These are phyloP conservation scores for Cryptoprocta ferox DNA, from an alignment of 2,797 vertebrate species.

Conservation along the genomic window DNA sequence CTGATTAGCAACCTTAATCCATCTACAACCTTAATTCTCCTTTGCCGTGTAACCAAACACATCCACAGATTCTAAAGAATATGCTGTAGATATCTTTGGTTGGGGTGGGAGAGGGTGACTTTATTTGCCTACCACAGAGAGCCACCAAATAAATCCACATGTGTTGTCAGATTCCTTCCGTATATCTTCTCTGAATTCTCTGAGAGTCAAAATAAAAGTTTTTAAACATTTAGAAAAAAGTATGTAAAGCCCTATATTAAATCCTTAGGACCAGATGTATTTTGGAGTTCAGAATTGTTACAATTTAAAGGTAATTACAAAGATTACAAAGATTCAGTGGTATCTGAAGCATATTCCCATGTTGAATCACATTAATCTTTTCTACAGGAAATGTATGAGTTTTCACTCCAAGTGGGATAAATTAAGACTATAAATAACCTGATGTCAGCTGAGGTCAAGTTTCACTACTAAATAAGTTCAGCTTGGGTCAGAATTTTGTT, in stretches of 20 bases:
- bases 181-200: background rate
- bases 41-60: background rate
- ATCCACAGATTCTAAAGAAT: background rate
- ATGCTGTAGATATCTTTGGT: background rate
- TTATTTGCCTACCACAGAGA: background rate
- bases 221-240: background rate
- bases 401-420: conserved; percentile 27
- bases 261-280: background rate
- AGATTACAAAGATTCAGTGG: background rate
- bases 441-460: conserved; percentile 45
- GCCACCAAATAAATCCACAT: background rate
- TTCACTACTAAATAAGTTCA: conserved; percentile 38
- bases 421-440: conserved; percentile 63
- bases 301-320: background rate
- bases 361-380: conserved; percentile 6
- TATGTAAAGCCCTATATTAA: background rate
- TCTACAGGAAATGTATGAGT: conserved; percentile 5
- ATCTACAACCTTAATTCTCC: background rate
- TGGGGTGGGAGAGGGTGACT: background rate
- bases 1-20: background rate
- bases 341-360: background rate
- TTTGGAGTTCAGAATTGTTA: background rate
- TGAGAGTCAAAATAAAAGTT: background rate
- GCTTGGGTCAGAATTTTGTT: background rate
- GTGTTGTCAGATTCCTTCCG: background rate